These are phyloP conservation scores for Pollenia amentaria DNA, from an alignment of 2,888 invertebrate species.

Conservation along the genomic window DNA sequence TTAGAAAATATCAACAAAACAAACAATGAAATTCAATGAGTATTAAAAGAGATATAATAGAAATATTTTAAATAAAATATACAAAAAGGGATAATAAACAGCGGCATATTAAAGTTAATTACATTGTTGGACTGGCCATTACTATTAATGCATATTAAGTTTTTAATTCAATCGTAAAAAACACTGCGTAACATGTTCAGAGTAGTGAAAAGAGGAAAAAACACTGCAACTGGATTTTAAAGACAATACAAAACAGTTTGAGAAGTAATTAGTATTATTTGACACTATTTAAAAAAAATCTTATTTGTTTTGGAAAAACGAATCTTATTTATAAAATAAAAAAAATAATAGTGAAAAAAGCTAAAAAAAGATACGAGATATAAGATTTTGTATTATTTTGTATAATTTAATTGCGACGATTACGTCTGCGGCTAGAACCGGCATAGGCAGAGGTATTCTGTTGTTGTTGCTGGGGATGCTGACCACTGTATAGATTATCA, in stretches of 20 bases:
- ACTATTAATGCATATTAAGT: neutral
- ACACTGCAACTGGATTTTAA: neutral
- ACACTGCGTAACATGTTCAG: neutral
- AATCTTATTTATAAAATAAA: neutral
- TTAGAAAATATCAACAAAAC: conserved; percentile 44
- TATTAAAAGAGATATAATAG: neutral
- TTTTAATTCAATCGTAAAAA: neutral
- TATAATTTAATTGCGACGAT: conserved; percentile 81
- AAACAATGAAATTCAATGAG: conserved; percentile 43
- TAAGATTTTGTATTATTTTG: conserved; percentile 1
- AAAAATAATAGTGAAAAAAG: conserved; percentile 74
- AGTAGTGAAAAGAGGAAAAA: neutral
- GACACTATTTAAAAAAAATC: neutral
- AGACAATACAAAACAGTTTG: neutral
- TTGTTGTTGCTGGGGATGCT: conserved; percentile 81
- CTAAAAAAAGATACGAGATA: conserved; percentile 42
- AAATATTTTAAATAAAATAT: neutral
- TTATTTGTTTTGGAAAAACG: neutral
- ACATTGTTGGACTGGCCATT: neutral
- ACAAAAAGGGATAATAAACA: conserved; percentile 1
- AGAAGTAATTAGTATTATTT: neutral
- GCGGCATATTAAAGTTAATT: neutral
- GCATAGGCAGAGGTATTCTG: conserved; percentile 79
- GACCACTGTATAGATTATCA: conserved; percentile 84
- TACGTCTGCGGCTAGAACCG: conserved; percentile 81